Percentiles rank a stretch among this genome's conserved stretches.
Conservation (phyloP, 2,797 vertebrate species). For the Stomatorhinus walkeri region DNA sequence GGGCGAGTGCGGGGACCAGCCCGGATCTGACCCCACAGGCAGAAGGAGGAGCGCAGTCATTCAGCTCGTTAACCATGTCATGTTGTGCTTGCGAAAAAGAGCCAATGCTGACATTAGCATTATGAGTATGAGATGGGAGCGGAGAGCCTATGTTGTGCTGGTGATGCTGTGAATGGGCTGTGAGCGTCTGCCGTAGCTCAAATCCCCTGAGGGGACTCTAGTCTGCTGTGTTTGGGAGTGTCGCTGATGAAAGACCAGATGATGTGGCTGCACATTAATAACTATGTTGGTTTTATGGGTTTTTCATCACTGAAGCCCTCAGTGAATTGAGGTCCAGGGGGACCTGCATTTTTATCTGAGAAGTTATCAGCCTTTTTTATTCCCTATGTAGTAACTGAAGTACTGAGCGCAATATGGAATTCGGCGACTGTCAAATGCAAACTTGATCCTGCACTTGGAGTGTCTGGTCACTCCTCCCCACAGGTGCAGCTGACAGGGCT, state of each 20-base stretch:
- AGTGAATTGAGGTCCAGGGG: background rate
- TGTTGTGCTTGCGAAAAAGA: background rate
- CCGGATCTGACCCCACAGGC: background rate
- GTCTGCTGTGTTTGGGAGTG: background rate
- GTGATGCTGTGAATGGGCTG: background rate
- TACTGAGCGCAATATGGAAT: background rate
- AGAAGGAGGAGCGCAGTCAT: background rate
- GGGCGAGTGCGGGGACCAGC: slow-evolving; percentile 9
- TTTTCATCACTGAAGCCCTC: background rate
- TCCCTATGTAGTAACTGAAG: background rate
- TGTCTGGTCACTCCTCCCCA: background rate
- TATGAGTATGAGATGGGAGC: background rate
- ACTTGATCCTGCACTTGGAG: background rate
- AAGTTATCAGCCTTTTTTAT: background rate
- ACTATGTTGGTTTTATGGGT: background rate
- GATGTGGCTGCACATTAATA: background rate
- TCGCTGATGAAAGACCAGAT: background rate
- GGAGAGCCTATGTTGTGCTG: background rate
- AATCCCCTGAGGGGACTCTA: background rate
- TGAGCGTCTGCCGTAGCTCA: background rate
- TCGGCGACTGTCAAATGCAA: background rate
- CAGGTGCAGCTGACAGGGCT: background rate
- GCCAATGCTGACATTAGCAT: background rate
- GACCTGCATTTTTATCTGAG: background rate
- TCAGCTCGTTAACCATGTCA: background rate